These are phyloP conservation scores for rabbit (Oryctolagus cuniculus) DNA, from an alignment of 2,113 vertebrate species.

Conservation along the genomic window DNA sequence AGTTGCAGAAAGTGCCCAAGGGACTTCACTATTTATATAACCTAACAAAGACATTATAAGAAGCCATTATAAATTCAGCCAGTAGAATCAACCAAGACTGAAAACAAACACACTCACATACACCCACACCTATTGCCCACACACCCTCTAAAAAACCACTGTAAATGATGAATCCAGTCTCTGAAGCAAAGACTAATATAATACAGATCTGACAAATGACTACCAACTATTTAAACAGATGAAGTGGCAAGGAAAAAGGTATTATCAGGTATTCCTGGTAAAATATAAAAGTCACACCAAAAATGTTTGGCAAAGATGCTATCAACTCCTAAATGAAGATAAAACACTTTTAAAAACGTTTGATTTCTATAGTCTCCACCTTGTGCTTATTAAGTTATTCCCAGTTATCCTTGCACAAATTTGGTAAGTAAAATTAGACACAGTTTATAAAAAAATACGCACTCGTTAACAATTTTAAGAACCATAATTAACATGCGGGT, in stretches of 20 bases:
- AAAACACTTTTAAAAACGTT: neutral
- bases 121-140: neutral
- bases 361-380: neutral
- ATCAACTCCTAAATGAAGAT: neutral
- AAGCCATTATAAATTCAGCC: neutral
- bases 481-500: neutral
- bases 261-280: neutral
- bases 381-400: neutral
- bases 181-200: neutral
- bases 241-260: neutral
- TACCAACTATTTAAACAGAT: neutral
- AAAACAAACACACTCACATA: neutral
- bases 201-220: neutral
- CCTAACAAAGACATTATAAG: neutral
- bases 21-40: neutral
- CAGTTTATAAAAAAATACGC: slow-evolving; percentile 30
- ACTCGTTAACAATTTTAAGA: neutral
- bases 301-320: neutral
- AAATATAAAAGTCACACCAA: neutral
- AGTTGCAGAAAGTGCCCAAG: neutral
- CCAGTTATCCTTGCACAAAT: neutral
- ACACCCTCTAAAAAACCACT: neutral
- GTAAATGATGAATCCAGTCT: neutral
- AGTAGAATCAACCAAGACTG: neutral
- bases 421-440: neutral